Conservation (phyloP, 2,888 invertebrate species). For the Limnephilus lunatus region DNA sequence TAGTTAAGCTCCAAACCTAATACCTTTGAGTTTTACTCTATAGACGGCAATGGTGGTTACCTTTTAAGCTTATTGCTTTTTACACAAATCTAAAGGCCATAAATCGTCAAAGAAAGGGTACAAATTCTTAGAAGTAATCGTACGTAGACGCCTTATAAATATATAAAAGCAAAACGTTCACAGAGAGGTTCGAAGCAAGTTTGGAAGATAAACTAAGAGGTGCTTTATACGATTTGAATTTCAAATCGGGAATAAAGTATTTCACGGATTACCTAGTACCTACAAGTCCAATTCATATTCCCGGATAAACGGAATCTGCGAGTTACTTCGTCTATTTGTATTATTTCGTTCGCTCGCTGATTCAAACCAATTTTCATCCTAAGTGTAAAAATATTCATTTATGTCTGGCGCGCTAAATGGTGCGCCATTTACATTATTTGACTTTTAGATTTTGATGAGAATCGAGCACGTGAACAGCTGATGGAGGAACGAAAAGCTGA, state of each 20-base stretch:
- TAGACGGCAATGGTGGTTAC: too few relatives aligned
- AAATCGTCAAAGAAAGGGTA: not conserved
- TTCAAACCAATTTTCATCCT: not conserved
- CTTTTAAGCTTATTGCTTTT: too few relatives aligned
- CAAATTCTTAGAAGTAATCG: not conserved
- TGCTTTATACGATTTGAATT: slow-evolving; percentile 51
- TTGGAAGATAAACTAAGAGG: slow-evolving; percentile 31
- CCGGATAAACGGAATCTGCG: slow-evolving; percentile 36
- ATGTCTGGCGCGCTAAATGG: not conserved
- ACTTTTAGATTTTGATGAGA: not conserved
- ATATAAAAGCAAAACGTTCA: not conserved
- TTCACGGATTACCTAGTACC: slow-evolving; percentile 46
- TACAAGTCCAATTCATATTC: slow-evolving; percentile 23
- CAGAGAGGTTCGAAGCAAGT: not conserved
- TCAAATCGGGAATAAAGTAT: slow-evolving; percentile 44
- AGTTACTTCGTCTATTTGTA: not conserved
- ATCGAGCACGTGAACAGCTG: not conserved
- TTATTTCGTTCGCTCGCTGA: not conserved
- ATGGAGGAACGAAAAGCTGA: not conserved
- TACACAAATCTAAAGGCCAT: not conserved
- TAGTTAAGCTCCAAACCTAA: too few relatives aligned
- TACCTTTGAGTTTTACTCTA: too few relatives aligned
- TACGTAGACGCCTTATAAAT: not conserved
- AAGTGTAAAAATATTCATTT: not conserved
- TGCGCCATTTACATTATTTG: not conserved